Evolutionary conservation across 2,888 invertebrate species (phyloP).

Genomic region (Trypoxylon attenuatum): DNA sequence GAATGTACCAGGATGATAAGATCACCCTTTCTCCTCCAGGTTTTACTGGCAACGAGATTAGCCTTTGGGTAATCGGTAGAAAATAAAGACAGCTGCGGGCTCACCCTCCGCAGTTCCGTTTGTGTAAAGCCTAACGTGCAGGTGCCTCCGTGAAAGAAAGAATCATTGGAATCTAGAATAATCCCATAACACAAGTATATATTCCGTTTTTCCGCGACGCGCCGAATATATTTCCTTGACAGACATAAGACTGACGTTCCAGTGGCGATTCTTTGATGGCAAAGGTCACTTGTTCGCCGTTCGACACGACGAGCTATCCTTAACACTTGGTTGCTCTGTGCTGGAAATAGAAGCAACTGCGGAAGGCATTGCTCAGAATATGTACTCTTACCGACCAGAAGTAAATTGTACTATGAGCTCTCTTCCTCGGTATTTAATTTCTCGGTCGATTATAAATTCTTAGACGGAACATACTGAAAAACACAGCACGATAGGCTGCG

Average conservation of each 20-base stretch:
- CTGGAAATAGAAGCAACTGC: neutral
- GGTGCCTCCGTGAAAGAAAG: neutral
- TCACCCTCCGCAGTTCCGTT: neutral
- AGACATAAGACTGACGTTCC: slow-evolving; percentile 15
- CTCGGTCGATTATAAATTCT: neutral
- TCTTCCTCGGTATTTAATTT: no score
- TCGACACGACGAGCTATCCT: neutral
- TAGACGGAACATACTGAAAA: neutral
- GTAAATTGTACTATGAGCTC: neutral
- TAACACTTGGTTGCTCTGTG: neutral
- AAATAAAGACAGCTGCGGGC: neutral
- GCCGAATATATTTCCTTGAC: slow-evolving; percentile 7
- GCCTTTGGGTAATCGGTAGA: neutral
- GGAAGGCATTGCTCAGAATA: no score
- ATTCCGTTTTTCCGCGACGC: slow-evolving; percentile 13
- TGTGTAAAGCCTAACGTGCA: neutral
- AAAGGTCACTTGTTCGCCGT: slow-evolving; percentile 27
- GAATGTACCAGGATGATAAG: no score
- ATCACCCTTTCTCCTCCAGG: no score
- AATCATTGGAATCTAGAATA: slow-evolving; percentile 2
- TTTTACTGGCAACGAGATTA: neutral
- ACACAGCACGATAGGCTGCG: neutral
- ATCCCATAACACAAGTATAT: slow-evolving; percentile 21
- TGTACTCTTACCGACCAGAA: no score
- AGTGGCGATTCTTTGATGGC: slow-evolving; percentile 12